These are phyloP conservation scores for Drosophila meridionalis DNA, from an alignment of 2,888 invertebrate species.

Conservation along the genomic window DNA sequence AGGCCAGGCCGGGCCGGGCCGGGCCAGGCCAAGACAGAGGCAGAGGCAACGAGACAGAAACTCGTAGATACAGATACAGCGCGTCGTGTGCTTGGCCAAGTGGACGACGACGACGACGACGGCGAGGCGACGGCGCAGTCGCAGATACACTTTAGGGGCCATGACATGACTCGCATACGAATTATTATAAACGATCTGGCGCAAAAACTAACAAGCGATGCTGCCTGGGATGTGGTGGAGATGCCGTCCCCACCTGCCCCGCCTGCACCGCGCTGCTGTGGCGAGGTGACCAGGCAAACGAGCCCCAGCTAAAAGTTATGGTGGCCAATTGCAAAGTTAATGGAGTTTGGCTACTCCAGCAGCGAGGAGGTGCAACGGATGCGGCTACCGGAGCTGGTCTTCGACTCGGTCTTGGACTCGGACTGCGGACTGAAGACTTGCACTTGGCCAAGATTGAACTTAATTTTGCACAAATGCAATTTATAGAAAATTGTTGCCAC, in stretches of 20 bases:
- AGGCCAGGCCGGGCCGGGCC: conserved; percentile 47
- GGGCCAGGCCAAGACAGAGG: background rate
- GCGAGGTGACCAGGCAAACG: conserved; percentile 44
- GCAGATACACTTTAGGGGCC: conserved; percentile 82
- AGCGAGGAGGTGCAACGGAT: conserved; percentile 64
- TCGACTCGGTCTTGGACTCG: background rate
- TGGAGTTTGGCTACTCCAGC: conserved; percentile 82
- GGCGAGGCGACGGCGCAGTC: conserved; percentile 57
- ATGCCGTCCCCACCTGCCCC: background rate
- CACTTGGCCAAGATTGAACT: conserved; percentile 73
- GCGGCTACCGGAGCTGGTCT: conserved; percentile 55
- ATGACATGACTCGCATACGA: conserved; percentile 83
- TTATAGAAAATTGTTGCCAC: conserved; percentile 82
- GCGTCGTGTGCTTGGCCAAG: conserved; percentile 56
- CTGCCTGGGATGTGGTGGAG: conserved; percentile 43
- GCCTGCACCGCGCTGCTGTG: background rate
- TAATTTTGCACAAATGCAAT: conserved; percentile 82
- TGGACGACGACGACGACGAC: conserved; percentile 46
- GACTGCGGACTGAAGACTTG: conserved; percentile 6
- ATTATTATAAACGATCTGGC: conserved; percentile 81
- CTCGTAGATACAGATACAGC: conserved; percentile 74
- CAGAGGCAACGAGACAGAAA: conserved; percentile 28
- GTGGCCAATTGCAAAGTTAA: conserved; percentile 82
- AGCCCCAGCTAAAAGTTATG: conserved; percentile 71
- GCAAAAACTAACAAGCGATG: conserved; percentile 77